phyloP scores from a whole-genome alignment of 2,888 invertebrate genomes.

The Erpobdella octoculata region DNA sequence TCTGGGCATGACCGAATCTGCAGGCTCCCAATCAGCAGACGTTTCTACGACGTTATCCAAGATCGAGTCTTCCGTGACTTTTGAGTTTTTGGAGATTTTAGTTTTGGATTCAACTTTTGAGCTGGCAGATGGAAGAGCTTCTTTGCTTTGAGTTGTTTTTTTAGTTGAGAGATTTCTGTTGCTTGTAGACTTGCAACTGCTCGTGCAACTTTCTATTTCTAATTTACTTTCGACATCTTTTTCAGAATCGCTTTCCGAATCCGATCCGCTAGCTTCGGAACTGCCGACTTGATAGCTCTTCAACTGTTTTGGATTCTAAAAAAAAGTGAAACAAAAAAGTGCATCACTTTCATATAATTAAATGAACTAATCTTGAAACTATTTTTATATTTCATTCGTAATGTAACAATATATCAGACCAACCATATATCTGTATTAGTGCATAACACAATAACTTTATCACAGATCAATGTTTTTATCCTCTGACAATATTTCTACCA shows the following conservation, averaged over 20 bases:
- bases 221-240: constrained; percentile 14
- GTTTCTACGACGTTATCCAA: not conserved
- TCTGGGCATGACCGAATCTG: constrained; percentile 9
- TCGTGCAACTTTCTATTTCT: too few species aligned
- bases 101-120: constrained; percentile 10
- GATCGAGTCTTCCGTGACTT: not conserved
- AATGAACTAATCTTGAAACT: too few species aligned
- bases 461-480: not conserved
- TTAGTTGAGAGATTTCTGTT: too few species aligned
- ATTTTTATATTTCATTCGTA: too few species aligned
- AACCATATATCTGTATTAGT: too few species aligned
- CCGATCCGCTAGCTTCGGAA: constrained; percentile 26
- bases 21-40: not conserved
- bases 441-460: not conserved
- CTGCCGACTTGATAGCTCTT: constrained; percentile 18
- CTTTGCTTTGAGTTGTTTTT: too few species aligned
- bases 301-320: constrained; percentile 29
- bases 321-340: not conserved
- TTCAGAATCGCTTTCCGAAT: constrained; percentile 29
- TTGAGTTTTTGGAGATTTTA: not conserved
- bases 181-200: too few species aligned
- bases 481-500: too few species aligned
- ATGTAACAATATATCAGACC: too few species aligned
- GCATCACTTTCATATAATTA: not conserved
- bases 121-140: not conserved